Percentiles rank a stretch among this genome's conserved stretches.
Conservation (phyloP, 1,140 invertebrate species). For the Meteorus sp. region DNA sequence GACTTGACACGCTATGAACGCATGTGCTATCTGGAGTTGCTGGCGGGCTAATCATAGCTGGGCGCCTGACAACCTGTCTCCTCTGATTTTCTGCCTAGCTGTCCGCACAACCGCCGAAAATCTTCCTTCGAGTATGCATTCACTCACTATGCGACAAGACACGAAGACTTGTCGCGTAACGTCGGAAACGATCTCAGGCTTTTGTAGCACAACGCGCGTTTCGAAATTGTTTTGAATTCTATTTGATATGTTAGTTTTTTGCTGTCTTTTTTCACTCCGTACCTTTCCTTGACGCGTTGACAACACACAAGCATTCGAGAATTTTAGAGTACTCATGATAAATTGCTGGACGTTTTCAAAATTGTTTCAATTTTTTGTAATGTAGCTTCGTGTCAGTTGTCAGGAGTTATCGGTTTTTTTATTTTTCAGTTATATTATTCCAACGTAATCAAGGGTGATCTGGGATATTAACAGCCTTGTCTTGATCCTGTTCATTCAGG, state of each 20-base stretch:
- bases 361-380: conserved; percentile 3
- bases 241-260: too few relatives aligned
- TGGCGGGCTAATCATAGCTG: conserved; percentile 55
- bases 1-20: conserved; percentile 42
- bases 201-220: background rate
- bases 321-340: background rate
- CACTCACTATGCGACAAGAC: background rate
- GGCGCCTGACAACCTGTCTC: conserved; percentile 59
- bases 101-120: conserved; percentile 35
- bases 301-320: background rate
- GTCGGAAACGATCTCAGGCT: background rate
- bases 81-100: conserved; percentile 56
- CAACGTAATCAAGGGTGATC: too few relatives aligned
- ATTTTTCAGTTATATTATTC: background rate
- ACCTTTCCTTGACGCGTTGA: conserved; percentile 23
- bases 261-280: conserved; percentile 17
- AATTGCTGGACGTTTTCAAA: background rate
- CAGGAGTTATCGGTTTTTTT: background rate
- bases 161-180: background rate
- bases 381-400: too few relatives aligned
- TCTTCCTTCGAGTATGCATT: background rate
- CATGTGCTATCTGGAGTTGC: conserved; percentile 33
- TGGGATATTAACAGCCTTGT: too few relatives aligned
- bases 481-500: too few relatives aligned
- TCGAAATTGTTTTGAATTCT: background rate